phyloP scores from a whole-genome alignment of 2,888 invertebrate species.

The Ichneumoninae sp. region DNA sequence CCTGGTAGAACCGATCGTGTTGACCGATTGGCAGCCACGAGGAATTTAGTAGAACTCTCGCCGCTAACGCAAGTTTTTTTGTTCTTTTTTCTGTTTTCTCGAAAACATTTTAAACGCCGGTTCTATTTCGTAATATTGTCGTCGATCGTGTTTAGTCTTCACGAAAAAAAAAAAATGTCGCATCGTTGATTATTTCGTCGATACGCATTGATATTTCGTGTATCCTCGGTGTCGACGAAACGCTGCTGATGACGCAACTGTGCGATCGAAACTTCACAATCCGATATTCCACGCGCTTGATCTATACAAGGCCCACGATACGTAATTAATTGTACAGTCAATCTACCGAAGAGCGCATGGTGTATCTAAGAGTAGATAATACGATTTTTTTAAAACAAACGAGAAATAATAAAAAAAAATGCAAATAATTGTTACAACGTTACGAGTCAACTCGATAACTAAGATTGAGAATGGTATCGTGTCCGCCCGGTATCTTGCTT shows the following conservation, averaged over 20 bases:
- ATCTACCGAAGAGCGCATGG: slow-evolving; percentile 52
- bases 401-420: slow-evolving; percentile 37
- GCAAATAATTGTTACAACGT: slow-evolving; percentile 36
- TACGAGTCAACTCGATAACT: slow-evolving; percentile 29
- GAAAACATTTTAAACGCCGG: slow-evolving; percentile 23
- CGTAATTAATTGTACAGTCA: slow-evolving; percentile 73
- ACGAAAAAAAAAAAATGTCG: not conserved
- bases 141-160: slow-evolving; percentile 18
- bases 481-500: slow-evolving; percentile 65
- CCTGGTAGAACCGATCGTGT: slow-evolving; percentile 81
- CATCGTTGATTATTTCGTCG: slow-evolving; percentile 21
- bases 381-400: slow-evolving; percentile 50
- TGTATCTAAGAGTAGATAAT: slow-evolving; percentile 46
- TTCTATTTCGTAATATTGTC: slow-evolving; percentile 47
- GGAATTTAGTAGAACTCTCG: slow-evolving; percentile 76
- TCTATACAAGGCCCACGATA: slow-evolving; percentile 72
- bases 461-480: slow-evolving; percentile 47
- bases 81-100: slow-evolving; percentile 5
- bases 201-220: slow-evolving; percentile 35
- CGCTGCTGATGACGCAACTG: slow-evolving; percentile 6
- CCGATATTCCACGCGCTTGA: slow-evolving; percentile 61
- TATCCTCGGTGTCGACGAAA: slow-evolving; percentile 6
- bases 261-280: slow-evolving; percentile 52
- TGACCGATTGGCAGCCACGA: slow-evolving; percentile 79
- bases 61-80: slow-evolving; percentile 38